Evolutionary conservation across 2,797 vertebrate species (phyloP).

Genomic region (Oophaga sylvatica): DNA sequence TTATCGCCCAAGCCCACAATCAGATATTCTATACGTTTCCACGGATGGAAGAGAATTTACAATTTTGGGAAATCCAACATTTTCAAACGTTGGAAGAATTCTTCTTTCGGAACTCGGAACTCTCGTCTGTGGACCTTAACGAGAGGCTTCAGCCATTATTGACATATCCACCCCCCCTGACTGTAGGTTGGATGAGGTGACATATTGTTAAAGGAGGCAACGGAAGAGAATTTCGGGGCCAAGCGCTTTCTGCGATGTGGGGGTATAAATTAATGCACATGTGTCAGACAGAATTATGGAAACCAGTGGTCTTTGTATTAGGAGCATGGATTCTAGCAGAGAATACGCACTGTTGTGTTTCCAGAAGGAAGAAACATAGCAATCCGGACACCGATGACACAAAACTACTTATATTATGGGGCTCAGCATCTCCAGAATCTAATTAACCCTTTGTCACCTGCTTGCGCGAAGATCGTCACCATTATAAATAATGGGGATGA

Average conservation of each 20-base stretch:
- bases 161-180: not conserved
- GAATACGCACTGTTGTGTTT: not conserved
- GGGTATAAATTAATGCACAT: not conserved
- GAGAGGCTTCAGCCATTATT: not conserved
- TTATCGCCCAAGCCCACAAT: not conserved
- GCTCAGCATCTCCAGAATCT: not conserved
- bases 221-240: not conserved
- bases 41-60: not conserved
- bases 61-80: not conserved
- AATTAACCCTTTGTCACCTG: not conserved
- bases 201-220: not conserved
- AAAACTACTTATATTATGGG: not conserved
- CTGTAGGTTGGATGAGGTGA: conserved; percentile 4
- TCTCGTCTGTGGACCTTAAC: not conserved
- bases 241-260: not conserved
- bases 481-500: not conserved
- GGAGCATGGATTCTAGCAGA: not conserved
- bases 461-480: not conserved
- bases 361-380: not conserved
- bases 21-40: not conserved
- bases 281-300: not conserved
- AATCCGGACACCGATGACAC: not conserved
- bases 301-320: conserved; percentile 12
- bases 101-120: not conserved
- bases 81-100: not conserved